A percentile compares a stretch with the other conserved stretches of the same genome.
Conservation (phyloP, 2,888 invertebrate genomes). For the Hecatera dysodea region DNA sequence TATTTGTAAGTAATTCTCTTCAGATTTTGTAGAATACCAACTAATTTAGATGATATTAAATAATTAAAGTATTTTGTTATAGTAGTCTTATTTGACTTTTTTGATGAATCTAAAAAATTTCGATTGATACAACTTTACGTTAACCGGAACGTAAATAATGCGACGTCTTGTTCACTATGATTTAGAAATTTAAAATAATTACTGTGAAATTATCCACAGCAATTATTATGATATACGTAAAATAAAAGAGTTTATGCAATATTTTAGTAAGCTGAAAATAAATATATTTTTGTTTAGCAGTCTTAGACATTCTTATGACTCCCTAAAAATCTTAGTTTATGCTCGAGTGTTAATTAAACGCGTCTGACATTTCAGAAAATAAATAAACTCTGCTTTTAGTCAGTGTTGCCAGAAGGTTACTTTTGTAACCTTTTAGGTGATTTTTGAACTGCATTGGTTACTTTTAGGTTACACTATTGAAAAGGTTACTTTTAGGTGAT, state of each 20-base stretch:
- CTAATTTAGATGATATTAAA: too few relatives aligned
- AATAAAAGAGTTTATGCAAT: too few relatives aligned
- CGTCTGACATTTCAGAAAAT: background rate
- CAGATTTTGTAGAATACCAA: background rate
- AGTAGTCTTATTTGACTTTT: background rate
- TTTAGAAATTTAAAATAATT: background rate
- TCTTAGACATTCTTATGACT: background rate
- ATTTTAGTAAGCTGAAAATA: background rate
- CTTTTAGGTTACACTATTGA: too few relatives aligned
- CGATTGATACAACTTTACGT: background rate
- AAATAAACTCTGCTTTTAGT: too few relatives aligned
- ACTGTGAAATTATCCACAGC: too few relatives aligned
- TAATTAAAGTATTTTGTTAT: background rate
- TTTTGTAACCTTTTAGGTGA: too few relatives aligned
- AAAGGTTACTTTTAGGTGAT: too few relatives aligned
- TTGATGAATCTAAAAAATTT: background rate
- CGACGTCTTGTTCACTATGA: constrained; percentile 28
- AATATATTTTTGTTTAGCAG: too few relatives aligned
- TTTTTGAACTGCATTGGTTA: too few relatives aligned
- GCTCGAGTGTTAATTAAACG: background rate
- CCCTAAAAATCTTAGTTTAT: background rate
- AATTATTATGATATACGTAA: too few relatives aligned
- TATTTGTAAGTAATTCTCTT: background rate
- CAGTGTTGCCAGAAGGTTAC: too few relatives aligned
- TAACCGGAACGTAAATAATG: background rate